Evolutionary conservation across 2,888 invertebrate species (phyloP).

Genomic region (Cartodere bifasciata): DNA sequence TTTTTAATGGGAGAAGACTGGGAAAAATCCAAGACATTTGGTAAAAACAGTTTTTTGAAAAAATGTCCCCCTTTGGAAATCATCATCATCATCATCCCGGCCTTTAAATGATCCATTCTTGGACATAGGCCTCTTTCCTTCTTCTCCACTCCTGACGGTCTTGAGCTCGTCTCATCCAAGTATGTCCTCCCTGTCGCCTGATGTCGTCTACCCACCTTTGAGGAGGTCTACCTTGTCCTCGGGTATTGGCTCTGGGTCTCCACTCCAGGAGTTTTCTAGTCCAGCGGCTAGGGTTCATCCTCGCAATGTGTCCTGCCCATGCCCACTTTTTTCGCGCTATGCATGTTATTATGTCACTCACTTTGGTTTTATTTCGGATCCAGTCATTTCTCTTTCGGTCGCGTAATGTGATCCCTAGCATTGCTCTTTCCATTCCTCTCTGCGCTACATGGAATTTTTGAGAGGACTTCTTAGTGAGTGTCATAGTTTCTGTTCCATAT

Average conservation of each 20-base stretch:
- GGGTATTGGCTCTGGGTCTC: neutral
- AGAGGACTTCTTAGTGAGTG: slow-evolving; percentile 1
- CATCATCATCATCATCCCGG: too few relatives aligned
- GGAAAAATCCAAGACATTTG: too few relatives aligned
- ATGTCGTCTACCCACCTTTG: neutral
- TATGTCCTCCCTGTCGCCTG: too few relatives aligned
- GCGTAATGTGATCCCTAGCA: neutral
- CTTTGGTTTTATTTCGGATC: neutral
- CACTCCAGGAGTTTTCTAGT: neutral
- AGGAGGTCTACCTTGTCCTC: slow-evolving; percentile 1
- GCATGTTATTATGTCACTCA: slow-evolving; percentile 2
- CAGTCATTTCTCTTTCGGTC: slow-evolving; percentile 1
- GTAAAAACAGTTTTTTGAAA: too few relatives aligned
- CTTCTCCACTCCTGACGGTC: too few relatives aligned
- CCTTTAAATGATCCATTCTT: too few relatives aligned
- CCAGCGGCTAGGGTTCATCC: neutral
- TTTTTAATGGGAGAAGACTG: too few relatives aligned
- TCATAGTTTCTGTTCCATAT: slow-evolving; percentile 3
- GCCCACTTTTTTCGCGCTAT: slow-evolving; percentile 2
- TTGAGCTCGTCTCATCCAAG: too few relatives aligned
- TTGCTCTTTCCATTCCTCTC: slow-evolving; percentile 2
- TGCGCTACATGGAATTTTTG: too few relatives aligned
- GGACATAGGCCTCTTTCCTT: too few relatives aligned
- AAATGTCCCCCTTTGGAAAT: too few relatives aligned
- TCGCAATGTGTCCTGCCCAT: slow-evolving; percentile 3